Conservation (phyloP, 1,140 invertebrate genomes). For the Euura saliciscinereae region DNA sequence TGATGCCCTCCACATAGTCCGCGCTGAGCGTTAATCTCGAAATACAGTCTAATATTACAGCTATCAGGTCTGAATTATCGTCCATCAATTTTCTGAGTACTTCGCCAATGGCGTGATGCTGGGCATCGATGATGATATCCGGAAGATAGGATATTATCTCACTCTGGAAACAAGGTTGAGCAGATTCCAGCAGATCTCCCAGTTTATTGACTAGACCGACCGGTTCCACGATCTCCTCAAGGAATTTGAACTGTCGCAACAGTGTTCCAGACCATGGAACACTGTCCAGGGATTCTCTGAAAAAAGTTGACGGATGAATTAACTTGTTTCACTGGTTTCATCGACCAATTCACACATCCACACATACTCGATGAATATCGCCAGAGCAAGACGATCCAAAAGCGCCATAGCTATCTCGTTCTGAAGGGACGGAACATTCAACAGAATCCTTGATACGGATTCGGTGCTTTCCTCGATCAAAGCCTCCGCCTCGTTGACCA, state of each 20-base stretch:
- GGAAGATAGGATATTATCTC: constrained; percentile 50
- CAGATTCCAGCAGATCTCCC: constrained; percentile 48
- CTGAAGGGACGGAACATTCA: constrained; percentile 49
- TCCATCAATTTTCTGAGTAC: constrained; percentile 48
- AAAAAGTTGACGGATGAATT: constrained; percentile 20
- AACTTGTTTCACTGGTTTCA: no score
- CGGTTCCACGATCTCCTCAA: constrained; percentile 44
- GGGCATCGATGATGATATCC: constrained; percentile 49
- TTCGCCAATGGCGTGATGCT: constrained; percentile 48
- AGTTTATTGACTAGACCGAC: constrained; percentile 37
- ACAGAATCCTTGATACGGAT: constrained; percentile 45
- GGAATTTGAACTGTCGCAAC: constrained; percentile 52
- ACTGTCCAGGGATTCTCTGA: constrained; percentile 41
- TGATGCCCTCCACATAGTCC: constrained; percentile 46
- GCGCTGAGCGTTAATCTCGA: constrained; percentile 47
- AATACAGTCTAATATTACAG: constrained; percentile 47
- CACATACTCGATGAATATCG: constrained; percentile 44
- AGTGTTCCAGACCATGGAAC: constrained; percentile 43
- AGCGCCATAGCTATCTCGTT: constrained; percentile 41
- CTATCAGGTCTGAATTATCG: constrained; percentile 41
- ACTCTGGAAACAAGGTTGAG: constrained; percentile 50
- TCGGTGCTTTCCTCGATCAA: constrained; percentile 29
- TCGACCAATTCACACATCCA: constrained; percentile 14
- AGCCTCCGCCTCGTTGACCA: constrained; percentile 30
- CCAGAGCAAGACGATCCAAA: constrained; percentile 46